Percentiles rank a stretch among this genome's conserved stretches.
Conservation (phyloP, 2,888 invertebrate genomes). For the Ennomos erosarius region DNA sequence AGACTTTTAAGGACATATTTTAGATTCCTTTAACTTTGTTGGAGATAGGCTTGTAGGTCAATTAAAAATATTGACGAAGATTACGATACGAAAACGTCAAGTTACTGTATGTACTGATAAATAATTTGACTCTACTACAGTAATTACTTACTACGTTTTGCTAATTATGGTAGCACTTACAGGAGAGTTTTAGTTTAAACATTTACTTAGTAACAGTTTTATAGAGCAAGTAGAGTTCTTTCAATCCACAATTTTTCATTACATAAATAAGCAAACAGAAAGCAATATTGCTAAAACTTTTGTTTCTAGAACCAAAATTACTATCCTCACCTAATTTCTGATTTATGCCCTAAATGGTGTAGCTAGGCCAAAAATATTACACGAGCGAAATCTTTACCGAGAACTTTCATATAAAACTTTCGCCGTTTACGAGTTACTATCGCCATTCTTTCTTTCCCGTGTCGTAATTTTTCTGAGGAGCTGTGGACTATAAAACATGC, state of each 20-base stretch:
- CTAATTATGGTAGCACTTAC: too few species aligned
- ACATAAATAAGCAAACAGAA: background rate
- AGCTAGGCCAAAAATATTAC: slow-evolving; percentile 3
- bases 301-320: slow-evolving; percentile 4
- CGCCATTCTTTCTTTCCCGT: slow-evolving; percentile 10
- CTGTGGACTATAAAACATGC: slow-evolving; percentile 25
- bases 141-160: too few species aligned
- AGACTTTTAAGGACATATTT: slow-evolving; percentile 9
- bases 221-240: too few species aligned
- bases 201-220: too few species aligned
- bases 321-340: slow-evolving; percentile 11
- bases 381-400: slow-evolving; percentile 10
- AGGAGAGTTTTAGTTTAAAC: too few species aligned
- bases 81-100: too few species aligned
- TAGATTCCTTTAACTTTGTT: background rate
- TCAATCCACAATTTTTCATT: too few species aligned
- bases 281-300: slow-evolving; percentile 6
- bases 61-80: too few species aligned
- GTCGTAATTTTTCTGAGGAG: slow-evolving; percentile 24
- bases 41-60: too few species aligned
- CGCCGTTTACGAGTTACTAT: slow-evolving; percentile 12
- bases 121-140: too few species aligned
- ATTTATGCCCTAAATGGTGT: slow-evolving; percentile 7
- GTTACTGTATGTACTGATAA: too few species aligned
- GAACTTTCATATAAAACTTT: slow-evolving; percentile 21